Evolutionary conservation across 2,113 vertebrate species (phyloP).

Genomic region (Sterrhoptilus dennistouni): DNA sequence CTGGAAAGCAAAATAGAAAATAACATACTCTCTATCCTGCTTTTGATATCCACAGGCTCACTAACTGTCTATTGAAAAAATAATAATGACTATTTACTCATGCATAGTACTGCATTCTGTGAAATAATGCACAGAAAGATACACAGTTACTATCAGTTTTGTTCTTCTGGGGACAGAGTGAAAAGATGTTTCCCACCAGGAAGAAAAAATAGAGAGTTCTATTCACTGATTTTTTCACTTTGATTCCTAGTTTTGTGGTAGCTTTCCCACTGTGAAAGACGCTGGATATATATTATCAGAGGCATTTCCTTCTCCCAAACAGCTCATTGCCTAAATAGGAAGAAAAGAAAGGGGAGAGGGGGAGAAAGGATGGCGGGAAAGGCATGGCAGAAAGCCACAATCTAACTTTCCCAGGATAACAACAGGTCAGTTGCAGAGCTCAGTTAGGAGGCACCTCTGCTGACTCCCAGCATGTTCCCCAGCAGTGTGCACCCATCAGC

Average conservation of each 20-base stretch:
- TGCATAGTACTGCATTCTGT: neutral
- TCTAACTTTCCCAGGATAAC: conserved; percentile 14
- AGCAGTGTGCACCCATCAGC: fast-evolving
- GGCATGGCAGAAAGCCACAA: neutral
- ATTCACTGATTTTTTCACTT: neutral
- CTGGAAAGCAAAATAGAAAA: conserved; percentile 39
- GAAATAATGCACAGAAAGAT: neutral
- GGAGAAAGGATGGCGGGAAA: neutral
- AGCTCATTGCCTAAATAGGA: conserved; percentile 44
- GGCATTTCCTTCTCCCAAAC: conserved; percentile 9
- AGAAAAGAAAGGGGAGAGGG: neutral
- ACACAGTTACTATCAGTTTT: neutral
- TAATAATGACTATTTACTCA: conserved; percentile 6
- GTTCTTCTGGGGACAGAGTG: neutral
- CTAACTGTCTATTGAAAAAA: neutral
- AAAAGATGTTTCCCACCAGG: neutral
- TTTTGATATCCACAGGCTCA: neutral
- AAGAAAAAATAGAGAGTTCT: neutral
- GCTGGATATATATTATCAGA: conserved; percentile 11
- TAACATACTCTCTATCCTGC: neutral
- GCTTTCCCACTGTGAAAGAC: neutral
- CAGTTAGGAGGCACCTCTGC: neutral
- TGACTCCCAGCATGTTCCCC: neutral
- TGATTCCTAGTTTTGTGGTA: neutral
- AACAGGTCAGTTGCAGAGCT: neutral